These are phyloP conservation scores for Trematocara nigrifrons DNA, from an alignment of 2,113 vertebrate genomes.

Conservation along the genomic window DNA sequence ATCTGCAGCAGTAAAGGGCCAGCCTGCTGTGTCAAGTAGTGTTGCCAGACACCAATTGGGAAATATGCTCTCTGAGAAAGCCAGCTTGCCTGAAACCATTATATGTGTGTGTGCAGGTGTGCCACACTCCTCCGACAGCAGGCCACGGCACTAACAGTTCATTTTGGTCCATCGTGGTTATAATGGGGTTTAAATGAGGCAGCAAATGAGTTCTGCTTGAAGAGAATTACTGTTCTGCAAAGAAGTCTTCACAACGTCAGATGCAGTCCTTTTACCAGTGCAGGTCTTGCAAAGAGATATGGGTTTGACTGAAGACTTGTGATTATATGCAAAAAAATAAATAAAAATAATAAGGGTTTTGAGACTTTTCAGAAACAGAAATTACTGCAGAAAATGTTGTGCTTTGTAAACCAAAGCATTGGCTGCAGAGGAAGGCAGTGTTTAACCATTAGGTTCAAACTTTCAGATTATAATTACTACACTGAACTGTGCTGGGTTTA, in stretches of 20 bases:
- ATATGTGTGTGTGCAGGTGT: background rate
- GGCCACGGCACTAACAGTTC: constrained; percentile 32
- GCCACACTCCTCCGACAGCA: background rate
- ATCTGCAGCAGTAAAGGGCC: background rate
- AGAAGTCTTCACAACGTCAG: constrained; percentile 3
- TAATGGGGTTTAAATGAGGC: constrained; percentile 68
- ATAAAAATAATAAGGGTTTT: fast-evolving
- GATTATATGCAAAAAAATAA: background rate
- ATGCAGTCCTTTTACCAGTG: background rate
- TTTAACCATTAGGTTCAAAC: background rate
- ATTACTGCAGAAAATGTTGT: background rate
- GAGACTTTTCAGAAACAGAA: background rate
- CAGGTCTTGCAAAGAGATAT: background rate
- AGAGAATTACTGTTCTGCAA: constrained; percentile 35
- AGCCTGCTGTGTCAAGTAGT: constrained; percentile 9
- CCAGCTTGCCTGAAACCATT: background rate
- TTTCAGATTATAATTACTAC: background rate
- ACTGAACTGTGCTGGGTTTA: background rate
- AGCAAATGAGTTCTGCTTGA: constrained; percentile 63
- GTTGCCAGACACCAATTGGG: constrained; percentile 18
- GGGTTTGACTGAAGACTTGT: background rate
- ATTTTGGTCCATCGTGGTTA: constrained; percentile 43
- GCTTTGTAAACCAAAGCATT: background rate
- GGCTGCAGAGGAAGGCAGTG: background rate
- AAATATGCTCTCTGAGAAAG: constrained; percentile 15